Conservation (phyloP, 2,797 vertebrate species). For the Thalassophryne amazonica region DNA sequence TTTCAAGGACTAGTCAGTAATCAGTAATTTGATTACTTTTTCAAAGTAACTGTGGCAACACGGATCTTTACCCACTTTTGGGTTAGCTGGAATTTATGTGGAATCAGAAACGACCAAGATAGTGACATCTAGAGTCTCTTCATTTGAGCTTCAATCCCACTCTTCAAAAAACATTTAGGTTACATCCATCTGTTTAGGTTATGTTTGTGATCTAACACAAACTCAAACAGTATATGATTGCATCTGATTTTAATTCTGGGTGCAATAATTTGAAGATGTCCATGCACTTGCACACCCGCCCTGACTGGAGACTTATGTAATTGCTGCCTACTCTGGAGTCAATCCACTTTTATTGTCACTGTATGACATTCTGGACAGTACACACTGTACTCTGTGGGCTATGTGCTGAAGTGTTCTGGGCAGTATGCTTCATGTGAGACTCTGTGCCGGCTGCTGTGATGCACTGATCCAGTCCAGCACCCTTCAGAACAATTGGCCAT, state of each 20-base stretch:
- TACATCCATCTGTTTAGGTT: too few relatives aligned
- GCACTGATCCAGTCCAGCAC: slow-evolving; percentile 66
- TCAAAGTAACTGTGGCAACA: too few relatives aligned
- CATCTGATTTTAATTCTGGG: slow-evolving; percentile 1
- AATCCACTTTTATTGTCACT: neutral
- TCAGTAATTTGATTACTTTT: too few relatives aligned
- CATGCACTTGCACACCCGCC: neutral
- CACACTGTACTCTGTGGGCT: neutral
- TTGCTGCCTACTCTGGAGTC: slow-evolving; percentile 8
- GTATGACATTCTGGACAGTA: slow-evolving; percentile 12
- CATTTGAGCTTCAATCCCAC: too few relatives aligned
- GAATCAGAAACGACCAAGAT: too few relatives aligned
- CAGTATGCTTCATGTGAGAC: slow-evolving; percentile 25
- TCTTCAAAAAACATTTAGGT: too few relatives aligned
- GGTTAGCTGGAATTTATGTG: too few relatives aligned
- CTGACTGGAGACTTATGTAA: neutral
- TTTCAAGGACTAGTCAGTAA: too few relatives aligned
- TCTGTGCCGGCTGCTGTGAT: slow-evolving; percentile 43
- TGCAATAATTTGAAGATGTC: neutral
- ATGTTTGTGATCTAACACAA: too few relatives aligned
- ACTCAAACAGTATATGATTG: too few relatives aligned
- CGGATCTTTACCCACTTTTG: too few relatives aligned
- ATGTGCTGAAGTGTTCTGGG: slow-evolving; percentile 15
- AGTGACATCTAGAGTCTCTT: too few relatives aligned
- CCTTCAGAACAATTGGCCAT: slow-evolving; percentile 67